Evolutionary conservation across 2,888 invertebrate species (phyloP), one percentile per base, ranked within the genome.

Genomic region (Flexamia atlantica): DNA sequence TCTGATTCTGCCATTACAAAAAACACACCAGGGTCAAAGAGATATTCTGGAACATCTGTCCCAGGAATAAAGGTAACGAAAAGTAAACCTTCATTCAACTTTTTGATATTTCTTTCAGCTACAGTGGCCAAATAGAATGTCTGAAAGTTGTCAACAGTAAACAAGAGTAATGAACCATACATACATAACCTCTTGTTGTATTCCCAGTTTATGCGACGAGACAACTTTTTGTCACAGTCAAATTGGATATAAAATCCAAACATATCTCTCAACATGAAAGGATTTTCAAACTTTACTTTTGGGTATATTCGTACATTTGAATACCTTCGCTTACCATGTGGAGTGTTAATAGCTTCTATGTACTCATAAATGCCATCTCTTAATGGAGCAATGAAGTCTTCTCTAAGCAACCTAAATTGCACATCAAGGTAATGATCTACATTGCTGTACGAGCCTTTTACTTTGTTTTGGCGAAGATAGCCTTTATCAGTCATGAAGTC

Each of bases 371-470:
- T 92, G 85, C 95, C 95, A 88, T 94, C 92, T 50, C 95, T 90
- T 30, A 97, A 89, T 0, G 97, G 95, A 23, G 92, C 91, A 40
- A 96, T 92, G 88, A 95, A 96, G 90, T 97, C 97, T 90, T 97
- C 96, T 42, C 96, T 90, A 76, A 97, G 89, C 42, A 97, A 90
- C 50, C 95, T 92, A 88, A 96, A 96, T 87, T 97, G 97, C 17
- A 94, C 91, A 87, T 95, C 95, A 28, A 97, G 90, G 89, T 97
- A 97, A 88, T 96, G 93, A 68, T 94, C 92, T 0, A 94, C 91
- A 88, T 91, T 91, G 0, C 90, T 88, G 89, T 95, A 97, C 0
- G 92, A 90, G n/a, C 95, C 95, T 64, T 92, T 89, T 0, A 92
- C 89, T 82, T 94, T 92, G 88, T 94, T 94, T 0, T 92, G 92